phyloP scores from a whole-genome alignment of 2,113 vertebrate genomes.

The Spilogale gracilis region DNA sequence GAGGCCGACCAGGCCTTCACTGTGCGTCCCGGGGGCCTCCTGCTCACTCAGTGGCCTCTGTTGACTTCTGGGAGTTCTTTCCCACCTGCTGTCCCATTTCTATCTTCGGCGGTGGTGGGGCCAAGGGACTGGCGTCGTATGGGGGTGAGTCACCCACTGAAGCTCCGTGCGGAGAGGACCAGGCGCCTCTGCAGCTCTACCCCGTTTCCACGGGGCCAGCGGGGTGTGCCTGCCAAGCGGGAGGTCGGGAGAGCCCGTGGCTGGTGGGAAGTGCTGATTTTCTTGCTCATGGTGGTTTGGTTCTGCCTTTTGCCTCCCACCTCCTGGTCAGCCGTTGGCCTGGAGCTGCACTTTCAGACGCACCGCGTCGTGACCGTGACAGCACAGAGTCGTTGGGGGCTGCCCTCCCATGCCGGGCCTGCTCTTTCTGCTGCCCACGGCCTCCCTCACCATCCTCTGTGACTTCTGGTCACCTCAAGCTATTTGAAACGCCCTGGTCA shows the following conservation, averaged over 20 bases:
- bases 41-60: background rate
- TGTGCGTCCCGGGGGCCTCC: background rate
- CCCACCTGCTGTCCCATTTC: background rate
- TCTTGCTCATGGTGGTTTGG: background rate
- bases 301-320: background rate
- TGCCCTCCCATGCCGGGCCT: accelerated
- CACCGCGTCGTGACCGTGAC: background rate
- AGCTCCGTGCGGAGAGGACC: background rate
- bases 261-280: no score
- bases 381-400: background rate
- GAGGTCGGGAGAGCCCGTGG: background rate
- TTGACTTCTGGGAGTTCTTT: background rate
- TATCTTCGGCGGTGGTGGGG: background rate
- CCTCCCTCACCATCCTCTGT: background rate
- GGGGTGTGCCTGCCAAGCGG: background rate
- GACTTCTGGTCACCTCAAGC: background rate
- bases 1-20: background rate
- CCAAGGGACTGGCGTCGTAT: accelerated
- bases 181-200: background rate
- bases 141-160: background rate
- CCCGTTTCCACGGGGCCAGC: background rate
- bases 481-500: background rate
- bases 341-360: background rate
- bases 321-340: background rate
- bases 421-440: accelerated